Percentiles rank a stretch among this genome's conserved stretches.
phyloP scores from a whole-genome alignment of 2,113 vertebrate genomes.

The Periophthalmodon schlosseri region DNA sequence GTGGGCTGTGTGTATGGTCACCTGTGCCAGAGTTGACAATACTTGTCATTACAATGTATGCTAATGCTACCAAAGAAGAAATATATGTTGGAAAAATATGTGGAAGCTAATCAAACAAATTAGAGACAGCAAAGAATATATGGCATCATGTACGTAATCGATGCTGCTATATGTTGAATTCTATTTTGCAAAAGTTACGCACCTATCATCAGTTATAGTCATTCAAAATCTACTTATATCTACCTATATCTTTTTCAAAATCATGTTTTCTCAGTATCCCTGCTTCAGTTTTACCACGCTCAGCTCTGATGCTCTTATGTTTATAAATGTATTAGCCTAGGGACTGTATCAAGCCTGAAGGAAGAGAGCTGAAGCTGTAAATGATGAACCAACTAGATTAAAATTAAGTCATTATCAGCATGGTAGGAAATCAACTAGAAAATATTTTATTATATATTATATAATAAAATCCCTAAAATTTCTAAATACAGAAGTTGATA shows the following conservation, averaged over 20 bases:
- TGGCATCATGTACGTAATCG: no score
- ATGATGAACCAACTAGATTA: slow-evolving; percentile 14
- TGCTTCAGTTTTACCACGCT: neutral
- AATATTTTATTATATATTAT: no score
- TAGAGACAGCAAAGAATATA: neutral
- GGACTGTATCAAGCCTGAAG: neutral
- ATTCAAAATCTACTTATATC: neutral
- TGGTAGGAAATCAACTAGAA: slow-evolving; percentile 20
- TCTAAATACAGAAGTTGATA: no score
- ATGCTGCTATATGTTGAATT: neutral
- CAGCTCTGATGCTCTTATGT: neutral
- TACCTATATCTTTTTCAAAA: neutral
- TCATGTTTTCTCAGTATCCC: neutral
- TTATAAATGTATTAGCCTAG: slow-evolving; percentile 1
- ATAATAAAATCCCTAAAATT: no score
- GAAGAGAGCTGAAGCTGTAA: slow-evolving; percentile 1
- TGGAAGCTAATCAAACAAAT: neutral
- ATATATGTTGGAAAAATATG: slow-evolving; percentile 19
- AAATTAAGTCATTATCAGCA: slow-evolving; percentile 1
- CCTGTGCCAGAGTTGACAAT: slow-evolving; percentile 27
- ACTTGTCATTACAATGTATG: slow-evolving; percentile 5
- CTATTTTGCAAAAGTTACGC: no score
- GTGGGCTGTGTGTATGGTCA: slow-evolving; percentile 36
- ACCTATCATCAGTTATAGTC: neutral
- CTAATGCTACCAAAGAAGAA: slow-evolving; percentile 3